phyloP scores from a whole-genome alignment of 2,888 invertebrate genomes.

The Lasioglossum morio region DNA sequence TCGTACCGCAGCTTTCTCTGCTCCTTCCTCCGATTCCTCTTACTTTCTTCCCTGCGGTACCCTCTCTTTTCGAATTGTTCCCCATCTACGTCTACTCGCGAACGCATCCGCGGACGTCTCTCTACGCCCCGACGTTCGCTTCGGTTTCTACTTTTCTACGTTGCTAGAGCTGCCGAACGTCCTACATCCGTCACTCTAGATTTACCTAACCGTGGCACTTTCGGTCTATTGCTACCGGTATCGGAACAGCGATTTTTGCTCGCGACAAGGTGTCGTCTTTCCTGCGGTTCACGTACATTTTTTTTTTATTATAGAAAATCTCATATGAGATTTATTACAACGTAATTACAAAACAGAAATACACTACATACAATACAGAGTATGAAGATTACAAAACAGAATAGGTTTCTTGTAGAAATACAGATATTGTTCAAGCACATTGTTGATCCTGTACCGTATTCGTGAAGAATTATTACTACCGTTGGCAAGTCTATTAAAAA shows the following conservation, averaged over 20 bases:
- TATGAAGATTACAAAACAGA: too few relatives aligned
- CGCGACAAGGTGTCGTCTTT: constrained; percentile 22
- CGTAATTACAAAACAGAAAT: too few relatives aligned
- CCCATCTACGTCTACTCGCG: constrained; percentile 38
- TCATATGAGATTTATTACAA: too few relatives aligned
- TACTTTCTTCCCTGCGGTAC: constrained; percentile 11
- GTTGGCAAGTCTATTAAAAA: neutral
- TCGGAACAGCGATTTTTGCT: neutral
- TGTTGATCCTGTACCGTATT: neutral
- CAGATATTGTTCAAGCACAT: too few relatives aligned
- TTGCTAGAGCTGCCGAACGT: constrained; percentile 57
- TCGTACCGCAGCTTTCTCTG: constrained; percentile 43
- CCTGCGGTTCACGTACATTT: constrained; percentile 32
- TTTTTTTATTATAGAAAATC: too few relatives aligned
- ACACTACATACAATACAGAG: too few relatives aligned
- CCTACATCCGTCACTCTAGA: neutral
- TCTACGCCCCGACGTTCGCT: constrained; percentile 60
- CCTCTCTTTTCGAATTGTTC: constrained; percentile 24
- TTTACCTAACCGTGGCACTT: constrained; percentile 52
- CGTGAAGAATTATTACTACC: too few relatives aligned
- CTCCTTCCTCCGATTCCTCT: constrained; percentile 37
- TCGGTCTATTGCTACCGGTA: constrained; percentile 40
- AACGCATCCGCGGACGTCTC: constrained; percentile 45
- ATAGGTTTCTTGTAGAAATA: too few relatives aligned
- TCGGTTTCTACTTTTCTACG: constrained; percentile 62